Percentiles rank a stretch among this genome's conserved stretches.
phyloP scores from a whole-genome alignment of 2,797 vertebrate genomes.

The Petrocephalus sullivani region DNA sequence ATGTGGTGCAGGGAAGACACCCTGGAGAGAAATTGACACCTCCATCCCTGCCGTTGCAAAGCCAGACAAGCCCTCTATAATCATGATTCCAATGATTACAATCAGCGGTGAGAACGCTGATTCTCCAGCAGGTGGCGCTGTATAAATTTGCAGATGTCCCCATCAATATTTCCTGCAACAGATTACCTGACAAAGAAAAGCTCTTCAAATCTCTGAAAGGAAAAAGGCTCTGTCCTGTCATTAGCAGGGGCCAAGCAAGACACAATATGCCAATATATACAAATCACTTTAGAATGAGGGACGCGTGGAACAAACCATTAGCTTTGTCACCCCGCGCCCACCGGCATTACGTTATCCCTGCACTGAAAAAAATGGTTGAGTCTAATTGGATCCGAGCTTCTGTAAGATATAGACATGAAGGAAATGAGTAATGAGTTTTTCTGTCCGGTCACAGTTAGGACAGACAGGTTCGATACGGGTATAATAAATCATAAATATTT shows the following conservation, averaged over 20 bases:
- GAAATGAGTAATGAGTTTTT: not conserved
- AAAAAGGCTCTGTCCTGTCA: not conserved
- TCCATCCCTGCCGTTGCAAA: constrained; percentile 27
- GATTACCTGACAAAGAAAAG: not conserved
- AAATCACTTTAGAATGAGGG: not conserved
- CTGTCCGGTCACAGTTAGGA: not conserved
- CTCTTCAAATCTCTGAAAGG: not conserved
- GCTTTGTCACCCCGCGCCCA: not conserved
- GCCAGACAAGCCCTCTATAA: constrained; percentile 45
- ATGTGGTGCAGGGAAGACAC: not conserved
- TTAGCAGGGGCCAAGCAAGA: not conserved
- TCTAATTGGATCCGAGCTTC: not conserved
- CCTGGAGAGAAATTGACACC: constrained; percentile 22
- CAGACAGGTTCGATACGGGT: not conserved
- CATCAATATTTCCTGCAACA: constrained; percentile 45
- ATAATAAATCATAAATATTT: not conserved
- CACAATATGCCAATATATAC: not conserved
- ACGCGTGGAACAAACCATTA: not conserved
- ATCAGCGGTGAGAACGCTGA: constrained; percentile 35
- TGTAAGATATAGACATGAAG: not conserved
- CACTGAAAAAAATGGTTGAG: not conserved
- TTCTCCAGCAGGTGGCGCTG: constrained; percentile 51
- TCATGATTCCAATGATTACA: not conserved
- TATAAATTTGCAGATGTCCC: constrained; percentile 44
- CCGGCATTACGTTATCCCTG: not conserved